phyloP scores from a whole-genome alignment of 2,113 vertebrate species.

The Hipposideros armiger region DNA sequence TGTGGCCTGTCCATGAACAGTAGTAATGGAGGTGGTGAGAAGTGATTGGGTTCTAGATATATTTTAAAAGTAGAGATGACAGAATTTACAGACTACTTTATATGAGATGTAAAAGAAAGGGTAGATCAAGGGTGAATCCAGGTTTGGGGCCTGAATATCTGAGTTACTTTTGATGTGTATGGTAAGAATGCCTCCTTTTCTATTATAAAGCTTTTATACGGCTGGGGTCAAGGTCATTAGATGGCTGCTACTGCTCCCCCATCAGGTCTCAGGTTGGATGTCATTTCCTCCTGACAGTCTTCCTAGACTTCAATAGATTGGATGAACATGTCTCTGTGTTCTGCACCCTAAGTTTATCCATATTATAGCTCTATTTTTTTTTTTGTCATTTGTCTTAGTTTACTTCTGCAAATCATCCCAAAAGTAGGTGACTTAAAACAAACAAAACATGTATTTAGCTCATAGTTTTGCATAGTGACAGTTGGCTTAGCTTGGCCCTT shows the following conservation, averaged over 20 bases:
- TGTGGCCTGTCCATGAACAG: neutral
- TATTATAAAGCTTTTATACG: neutral
- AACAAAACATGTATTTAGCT: neutral
- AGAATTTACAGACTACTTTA: conserved; percentile 23
- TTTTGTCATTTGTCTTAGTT: neutral
- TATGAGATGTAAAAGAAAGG: neutral
- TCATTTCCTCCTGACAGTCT: neutral
- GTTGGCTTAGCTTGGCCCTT: neutral
- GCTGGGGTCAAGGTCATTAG: neutral
- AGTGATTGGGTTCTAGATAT: neutral
- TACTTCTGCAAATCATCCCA: neutral
- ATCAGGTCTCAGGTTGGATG: neutral
- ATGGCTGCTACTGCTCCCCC: neutral
- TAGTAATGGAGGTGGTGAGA: neutral
- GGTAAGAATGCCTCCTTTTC: neutral
- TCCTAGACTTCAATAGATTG: neutral
- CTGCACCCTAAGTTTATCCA: neutral
- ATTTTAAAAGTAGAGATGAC: neutral
- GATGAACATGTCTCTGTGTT: neutral
- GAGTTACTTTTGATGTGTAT: neutral
- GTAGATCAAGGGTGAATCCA: neutral
- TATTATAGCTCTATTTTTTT: neutral
- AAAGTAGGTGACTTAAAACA: neutral
- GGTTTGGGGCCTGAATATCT: neutral
- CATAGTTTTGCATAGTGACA: neutral